A percentile compares a stretch with the other conserved stretches of the same genome.
Conservation (phyloP, 2,888 invertebrate species). For the Xestia sexstrigata region DNA sequence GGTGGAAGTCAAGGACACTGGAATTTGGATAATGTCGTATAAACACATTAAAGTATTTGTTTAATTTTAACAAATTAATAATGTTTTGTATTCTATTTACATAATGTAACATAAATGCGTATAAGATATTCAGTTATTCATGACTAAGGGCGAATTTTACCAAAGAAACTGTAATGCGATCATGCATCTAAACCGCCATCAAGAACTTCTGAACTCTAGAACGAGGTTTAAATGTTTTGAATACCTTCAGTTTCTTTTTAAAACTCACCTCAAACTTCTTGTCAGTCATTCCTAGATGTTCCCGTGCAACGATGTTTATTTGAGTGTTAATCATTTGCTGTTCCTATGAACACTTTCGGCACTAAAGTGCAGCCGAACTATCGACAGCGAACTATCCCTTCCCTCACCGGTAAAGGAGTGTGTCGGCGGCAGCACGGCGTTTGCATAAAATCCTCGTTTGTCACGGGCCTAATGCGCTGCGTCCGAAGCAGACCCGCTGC, state of each 20-base stretch:
- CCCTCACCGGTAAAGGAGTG: conserved; percentile 80
- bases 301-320: not conserved
- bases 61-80: not conserved
- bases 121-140: not conserved
- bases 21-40: not conserved
- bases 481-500: conserved; percentile 78
- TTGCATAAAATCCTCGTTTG: conserved; percentile 90
- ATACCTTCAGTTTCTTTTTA: not conserved
- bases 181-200: not conserved
- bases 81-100: not conserved
- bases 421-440: conserved; percentile 79
- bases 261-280: not conserved
- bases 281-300: not conserved
- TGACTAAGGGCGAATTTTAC: not conserved
- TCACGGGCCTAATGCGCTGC: conserved; percentile 85
- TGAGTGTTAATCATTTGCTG: not conserved
- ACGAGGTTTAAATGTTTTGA: not conserved
- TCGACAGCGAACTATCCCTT: conserved; percentile 49
- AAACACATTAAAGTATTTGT: not conserved
- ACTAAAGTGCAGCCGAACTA: conserved; percentile 16
- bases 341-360: not conserved
- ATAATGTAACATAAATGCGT: not conserved
- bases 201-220: not conserved
- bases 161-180: not conserved
- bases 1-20: not conserved